phyloP scores from a whole-genome alignment of 2,797 vertebrate genomes.

The Heliangelus exortis region DNA sequence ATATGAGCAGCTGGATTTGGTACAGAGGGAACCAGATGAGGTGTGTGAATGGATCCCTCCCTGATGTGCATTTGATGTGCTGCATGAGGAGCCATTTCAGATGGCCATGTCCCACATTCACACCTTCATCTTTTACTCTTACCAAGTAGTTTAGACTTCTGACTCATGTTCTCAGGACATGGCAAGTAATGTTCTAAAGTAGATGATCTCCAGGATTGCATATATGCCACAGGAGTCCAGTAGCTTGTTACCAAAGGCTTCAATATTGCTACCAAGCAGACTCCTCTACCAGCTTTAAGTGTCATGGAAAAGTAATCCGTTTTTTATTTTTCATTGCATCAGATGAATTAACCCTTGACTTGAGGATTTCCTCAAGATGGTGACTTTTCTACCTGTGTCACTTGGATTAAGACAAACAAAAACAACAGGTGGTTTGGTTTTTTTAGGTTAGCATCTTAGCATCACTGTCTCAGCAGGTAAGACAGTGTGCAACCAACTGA shows the following conservation, averaged over 20 bases:
- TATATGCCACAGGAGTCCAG: background rate
- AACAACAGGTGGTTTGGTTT: background rate
- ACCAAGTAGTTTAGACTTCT: background rate
- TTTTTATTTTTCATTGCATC: background rate
- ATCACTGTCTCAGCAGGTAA: background rate
- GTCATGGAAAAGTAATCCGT: background rate
- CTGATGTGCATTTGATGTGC: background rate
- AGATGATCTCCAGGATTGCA: background rate
- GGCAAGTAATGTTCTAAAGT: background rate
- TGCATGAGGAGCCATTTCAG: background rate
- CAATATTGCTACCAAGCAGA: background rate
- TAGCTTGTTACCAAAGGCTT: background rate
- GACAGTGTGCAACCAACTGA: background rate
- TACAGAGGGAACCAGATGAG: background rate
- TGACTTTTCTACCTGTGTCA: background rate
- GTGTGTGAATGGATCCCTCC: background rate
- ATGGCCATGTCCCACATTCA: background rate
- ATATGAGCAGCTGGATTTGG: fast-evolving
- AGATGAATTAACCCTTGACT: background rate
- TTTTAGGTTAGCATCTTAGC: background rate
- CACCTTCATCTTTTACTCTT: background rate
- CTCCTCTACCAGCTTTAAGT: background rate
- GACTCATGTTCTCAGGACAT: background rate
- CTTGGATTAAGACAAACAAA: background rate
- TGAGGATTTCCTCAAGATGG: background rate